These are phyloP conservation scores for Drosophila setosimentum DNA, from an alignment of 2,888 invertebrate species.

Conservation along the genomic window DNA sequence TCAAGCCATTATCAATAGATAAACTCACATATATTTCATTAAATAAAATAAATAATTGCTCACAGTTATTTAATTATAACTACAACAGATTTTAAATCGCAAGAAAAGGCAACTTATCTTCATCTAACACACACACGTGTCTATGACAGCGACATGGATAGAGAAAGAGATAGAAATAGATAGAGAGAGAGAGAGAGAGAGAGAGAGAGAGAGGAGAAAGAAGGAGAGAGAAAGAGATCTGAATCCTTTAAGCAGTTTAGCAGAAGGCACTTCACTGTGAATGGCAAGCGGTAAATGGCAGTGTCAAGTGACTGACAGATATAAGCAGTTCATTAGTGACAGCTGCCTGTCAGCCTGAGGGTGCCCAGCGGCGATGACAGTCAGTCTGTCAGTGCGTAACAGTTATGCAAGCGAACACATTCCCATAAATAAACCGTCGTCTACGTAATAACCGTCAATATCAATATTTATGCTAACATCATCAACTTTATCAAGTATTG, in stretches of 20 bases:
- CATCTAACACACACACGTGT: not conserved
- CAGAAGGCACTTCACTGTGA: slow-evolving; percentile 28
- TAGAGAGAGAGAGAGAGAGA: no score
- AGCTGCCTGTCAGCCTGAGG: slow-evolving; percentile 21
- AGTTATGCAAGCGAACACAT: slow-evolving; percentile 4
- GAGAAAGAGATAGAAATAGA: no score
- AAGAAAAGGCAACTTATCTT: not conserved
- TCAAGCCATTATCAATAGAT: not conserved
- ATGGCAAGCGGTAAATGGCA: slow-evolving; percentile 48
- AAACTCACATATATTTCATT: not conserved
- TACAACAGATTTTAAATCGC: not conserved
- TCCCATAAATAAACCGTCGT: not conserved
- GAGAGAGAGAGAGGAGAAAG: not conserved
- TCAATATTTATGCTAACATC: slow-evolving; percentile 6
- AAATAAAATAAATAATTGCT: not conserved
- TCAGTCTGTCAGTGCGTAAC: slow-evolving; percentile 38
- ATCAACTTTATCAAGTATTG: slow-evolving; percentile 7
- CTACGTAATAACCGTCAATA: not conserved
- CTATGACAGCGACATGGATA: slow-evolving; percentile 10
- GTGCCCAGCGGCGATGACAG: slow-evolving; percentile 31
- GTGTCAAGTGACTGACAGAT: slow-evolving; percentile 51
- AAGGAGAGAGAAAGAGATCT: not conserved
- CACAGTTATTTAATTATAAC: not conserved
- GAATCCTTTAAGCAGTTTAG: slow-evolving; percentile 46
- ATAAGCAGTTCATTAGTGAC: slow-evolving; percentile 54